phyloP scores from a whole-genome alignment of 2,888 invertebrate species.

The Cryptops parisi region DNA sequence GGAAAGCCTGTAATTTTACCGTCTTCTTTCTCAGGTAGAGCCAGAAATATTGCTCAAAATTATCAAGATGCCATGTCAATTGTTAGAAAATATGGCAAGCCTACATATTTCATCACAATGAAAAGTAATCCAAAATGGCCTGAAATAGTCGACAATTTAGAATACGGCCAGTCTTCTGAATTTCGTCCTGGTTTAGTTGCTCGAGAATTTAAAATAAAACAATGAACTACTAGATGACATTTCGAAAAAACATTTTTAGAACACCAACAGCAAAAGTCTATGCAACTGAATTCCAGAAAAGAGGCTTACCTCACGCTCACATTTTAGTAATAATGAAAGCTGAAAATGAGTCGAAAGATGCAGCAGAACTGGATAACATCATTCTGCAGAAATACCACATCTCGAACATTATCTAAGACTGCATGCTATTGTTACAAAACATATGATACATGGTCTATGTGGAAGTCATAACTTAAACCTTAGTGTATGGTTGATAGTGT shows the following conservation, averaged over 20 bases:
- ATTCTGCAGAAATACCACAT: constrained; percentile 15
- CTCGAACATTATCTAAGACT: neutral
- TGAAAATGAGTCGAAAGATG: neutral
- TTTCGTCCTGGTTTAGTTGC: constrained; percentile 12
- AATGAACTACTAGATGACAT: constrained; percentile 8
- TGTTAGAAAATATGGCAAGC: constrained; percentile 21
- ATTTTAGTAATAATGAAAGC: constrained; percentile 13
- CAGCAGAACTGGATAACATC: constrained; percentile 24
- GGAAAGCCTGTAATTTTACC: neutral
- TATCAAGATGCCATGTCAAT: constrained; percentile 7
- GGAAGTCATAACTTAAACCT: constrained; percentile 21
- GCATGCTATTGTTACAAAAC: neutral
- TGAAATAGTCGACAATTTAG: constrained; percentile 10
- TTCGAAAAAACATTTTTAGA: constrained; percentile 6
- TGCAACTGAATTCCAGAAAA: constrained; percentile 20
- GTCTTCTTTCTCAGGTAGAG: constrained; percentile 6
- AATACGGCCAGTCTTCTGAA: constrained; percentile 3
- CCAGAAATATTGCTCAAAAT: constrained; percentile 16
- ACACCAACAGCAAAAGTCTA: neutral
- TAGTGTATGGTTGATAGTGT: constrained; percentile 31
- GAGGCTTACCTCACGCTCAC: constrained; percentile 21
- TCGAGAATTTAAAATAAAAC: constrained; percentile 14
- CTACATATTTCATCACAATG: constrained; percentile 25
- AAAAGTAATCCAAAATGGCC: constrained; percentile 12
- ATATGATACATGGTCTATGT: constrained; percentile 8